phyloP scores from a whole-genome alignment of 2,888 invertebrate species.

The Ormia ochracea region DNA sequence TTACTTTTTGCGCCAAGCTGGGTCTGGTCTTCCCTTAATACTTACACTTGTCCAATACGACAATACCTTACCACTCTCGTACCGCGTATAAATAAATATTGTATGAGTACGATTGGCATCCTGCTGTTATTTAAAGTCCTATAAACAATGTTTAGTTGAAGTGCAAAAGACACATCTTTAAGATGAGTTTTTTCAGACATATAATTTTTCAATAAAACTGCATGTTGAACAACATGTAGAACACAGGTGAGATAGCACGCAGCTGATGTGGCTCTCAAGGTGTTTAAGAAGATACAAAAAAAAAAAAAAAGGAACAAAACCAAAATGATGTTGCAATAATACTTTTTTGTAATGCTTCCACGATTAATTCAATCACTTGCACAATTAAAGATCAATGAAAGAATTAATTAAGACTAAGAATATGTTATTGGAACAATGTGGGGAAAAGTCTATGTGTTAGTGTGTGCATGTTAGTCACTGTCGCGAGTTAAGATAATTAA shows the following conservation, averaged over 20 bases:
- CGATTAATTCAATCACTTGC: slow-evolving; percentile 29
- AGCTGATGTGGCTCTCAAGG: slow-evolving; percentile 20
- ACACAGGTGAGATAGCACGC: neutral
- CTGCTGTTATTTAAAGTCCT: slow-evolving; percentile 68
- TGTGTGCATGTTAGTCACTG: slow-evolving; percentile 15
- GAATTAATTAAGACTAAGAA: neutral
- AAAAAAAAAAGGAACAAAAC: neutral
- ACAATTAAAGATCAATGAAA: neutral
- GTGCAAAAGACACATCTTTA: slow-evolving; percentile 60
- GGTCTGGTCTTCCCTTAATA: slow-evolving; percentile 30
- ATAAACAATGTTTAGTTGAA: slow-evolving; percentile 68
- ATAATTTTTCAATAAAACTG: slow-evolving; percentile 22
- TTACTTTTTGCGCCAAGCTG: slow-evolving; percentile 49
- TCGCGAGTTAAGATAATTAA: neutral
- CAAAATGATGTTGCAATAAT: slow-evolving; percentile 25
- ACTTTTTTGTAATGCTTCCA: neutral
- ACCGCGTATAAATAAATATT: slow-evolving; percentile 37
- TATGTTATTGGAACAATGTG: neutral
- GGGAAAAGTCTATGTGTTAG: neutral
- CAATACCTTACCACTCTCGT: neutral
- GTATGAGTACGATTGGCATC: slow-evolving; percentile 61
- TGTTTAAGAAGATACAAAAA: slow-evolving; percentile 4
- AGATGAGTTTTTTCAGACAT: slow-evolving; percentile 1
- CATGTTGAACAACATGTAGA: slow-evolving; percentile 38
- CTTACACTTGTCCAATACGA: neutral